These are phyloP conservation scores for Drosophila histrio DNA, from an alignment of 2,888 invertebrate genomes.

Conservation along the genomic window DNA sequence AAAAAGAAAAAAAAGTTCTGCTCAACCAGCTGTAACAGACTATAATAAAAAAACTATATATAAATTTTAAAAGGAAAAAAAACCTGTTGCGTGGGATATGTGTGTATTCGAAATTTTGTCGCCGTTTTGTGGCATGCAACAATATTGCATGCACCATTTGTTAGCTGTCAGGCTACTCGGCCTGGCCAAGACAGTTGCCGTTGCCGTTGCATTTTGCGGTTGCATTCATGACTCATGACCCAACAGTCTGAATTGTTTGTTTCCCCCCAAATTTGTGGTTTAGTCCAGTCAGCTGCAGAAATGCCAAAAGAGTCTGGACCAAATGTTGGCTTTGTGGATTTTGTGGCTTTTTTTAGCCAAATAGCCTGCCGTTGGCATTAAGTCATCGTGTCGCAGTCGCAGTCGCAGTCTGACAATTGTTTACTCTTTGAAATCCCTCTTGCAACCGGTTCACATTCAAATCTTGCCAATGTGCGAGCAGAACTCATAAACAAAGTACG, in stretches of 20 bases:
- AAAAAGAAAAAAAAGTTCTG: constrained; percentile 42
- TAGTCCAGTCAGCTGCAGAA: constrained; percentile 43
- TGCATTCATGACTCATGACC: constrained; percentile 50
- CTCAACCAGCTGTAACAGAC: constrained; percentile 17
- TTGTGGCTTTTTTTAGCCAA: constrained; percentile 7
- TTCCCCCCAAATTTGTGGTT: constrained; percentile 28
- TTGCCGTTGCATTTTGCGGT: constrained; percentile 32
- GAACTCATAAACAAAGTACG: constrained; percentile 39
- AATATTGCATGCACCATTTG: constrained; percentile 59
- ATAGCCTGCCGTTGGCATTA: constrained; percentile 36
- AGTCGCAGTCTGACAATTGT: constrained; percentile 40
- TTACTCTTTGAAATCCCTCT: constrained; percentile 13
- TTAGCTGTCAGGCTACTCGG: constrained; percentile 43
- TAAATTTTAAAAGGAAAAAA: constrained; percentile 13
- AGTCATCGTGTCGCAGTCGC: constrained; percentile 41
- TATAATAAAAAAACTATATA: background rate
- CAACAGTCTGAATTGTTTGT: constrained; percentile 1
- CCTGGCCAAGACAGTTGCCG: constrained; percentile 37
- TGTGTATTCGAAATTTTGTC: constrained; percentile 21
- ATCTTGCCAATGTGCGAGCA: constrained; percentile 8
- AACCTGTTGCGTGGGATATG: constrained; percentile 77
- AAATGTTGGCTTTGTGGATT: constrained; percentile 34
- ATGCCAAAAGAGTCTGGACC: constrained; percentile 21
- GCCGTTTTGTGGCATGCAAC: constrained; percentile 46
- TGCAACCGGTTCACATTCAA: constrained; percentile 54